phyloP scores from a whole-genome alignment of 2,797 vertebrate species.

The Acrossocheilus wenchowensis region DNA sequence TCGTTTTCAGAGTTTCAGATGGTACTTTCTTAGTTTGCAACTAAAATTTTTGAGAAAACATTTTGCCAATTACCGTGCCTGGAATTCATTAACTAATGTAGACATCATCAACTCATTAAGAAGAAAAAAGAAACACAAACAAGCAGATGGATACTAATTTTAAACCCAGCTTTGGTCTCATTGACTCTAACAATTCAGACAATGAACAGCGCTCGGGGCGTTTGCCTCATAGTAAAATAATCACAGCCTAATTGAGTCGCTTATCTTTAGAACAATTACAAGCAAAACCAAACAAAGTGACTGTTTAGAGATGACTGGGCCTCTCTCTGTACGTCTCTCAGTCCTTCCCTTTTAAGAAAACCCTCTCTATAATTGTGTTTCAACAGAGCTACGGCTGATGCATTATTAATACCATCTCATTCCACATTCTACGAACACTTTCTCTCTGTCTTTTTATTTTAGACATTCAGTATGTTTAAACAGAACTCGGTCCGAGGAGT shows the following conservation, averaged over 20 bases:
- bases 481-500: slow-evolving; percentile 56
- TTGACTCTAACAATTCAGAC: slow-evolving; percentile 55
- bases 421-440: slow-evolving; percentile 67
- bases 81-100: slow-evolving; percentile 63
- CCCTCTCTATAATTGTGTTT: slow-evolving; percentile 72
- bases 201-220: slow-evolving; percentile 69
- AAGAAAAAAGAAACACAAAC: slow-evolving; percentile 66
- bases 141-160: slow-evolving; percentile 70
- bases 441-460: slow-evolving; percentile 61
- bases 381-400: slow-evolving; percentile 58
- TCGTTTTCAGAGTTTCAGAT: slow-evolving; percentile 27
- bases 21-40: slow-evolving; percentile 1
- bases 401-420: slow-evolving; percentile 75
- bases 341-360: slow-evolving; percentile 70
- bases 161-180: slow-evolving; percentile 66
- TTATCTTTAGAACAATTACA: slow-evolving; percentile 78
- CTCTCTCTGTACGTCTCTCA: slow-evolving; percentile 64
- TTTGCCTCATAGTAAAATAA: slow-evolving; percentile 71
- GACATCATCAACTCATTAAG: slow-evolving; percentile 68
- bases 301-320: slow-evolving; percentile 64
- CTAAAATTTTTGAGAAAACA: slow-evolving; percentile 11
- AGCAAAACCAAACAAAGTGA: slow-evolving; percentile 70
- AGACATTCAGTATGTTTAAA: slow-evolving; percentile 68
- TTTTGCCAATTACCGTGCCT: slow-evolving; percentile 60
- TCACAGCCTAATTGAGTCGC: slow-evolving; percentile 75